Base-by-base conservation (phyloP, 2,113 vertebrate genomes). In the Elachura formosa region DNA sequence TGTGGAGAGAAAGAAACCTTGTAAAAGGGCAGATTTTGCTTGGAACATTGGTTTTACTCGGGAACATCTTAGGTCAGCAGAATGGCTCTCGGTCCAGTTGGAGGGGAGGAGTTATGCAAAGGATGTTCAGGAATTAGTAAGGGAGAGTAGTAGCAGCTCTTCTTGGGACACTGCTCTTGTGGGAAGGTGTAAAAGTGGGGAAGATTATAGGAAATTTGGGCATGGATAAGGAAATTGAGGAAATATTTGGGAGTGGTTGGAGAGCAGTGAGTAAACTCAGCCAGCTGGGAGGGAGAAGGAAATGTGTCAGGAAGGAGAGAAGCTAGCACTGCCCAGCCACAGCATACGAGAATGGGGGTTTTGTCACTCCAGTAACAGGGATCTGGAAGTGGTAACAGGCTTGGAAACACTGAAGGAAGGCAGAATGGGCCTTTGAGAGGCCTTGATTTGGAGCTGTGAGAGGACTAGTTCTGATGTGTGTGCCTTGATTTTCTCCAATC, bases 341-440 rank as follows among this genome's bases (percentile, higher is more conserved):
- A 10, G 31, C 15, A 23, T 0, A 45, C 51, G 38, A 56, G 14
- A 5, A 2, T 58, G 54, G 12, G 5, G 12, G 5, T 8, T 45
- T 7, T 26, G 6, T 52, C 3, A 1, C 29, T 15, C 41, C 21
- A 43, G 38, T 0, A 2, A 9, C 1, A 7, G 20, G 29, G 18
- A 46, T 69, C 51, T 74, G 46, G 49, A 83, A 23, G 18, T 48
- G 33, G 31, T 6, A 55, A 36, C 4, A 41, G 36, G 10, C 13
- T 40, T 66, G 16, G 34, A 84, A 78, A 33, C 13, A 24, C 2
- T 8, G 7, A 1, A 8, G 36, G 17, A 58, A 63, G 38, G 33
- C 58, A 49, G 58, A 84, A 45, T 0, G 1, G 34, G 48, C 17
- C 31, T 49, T 56, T 75, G 31, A 66, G 41, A 41, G 51, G 51